Conservation (phyloP, 2,888 invertebrate genomes). For the Drosophila falleni region DNA sequence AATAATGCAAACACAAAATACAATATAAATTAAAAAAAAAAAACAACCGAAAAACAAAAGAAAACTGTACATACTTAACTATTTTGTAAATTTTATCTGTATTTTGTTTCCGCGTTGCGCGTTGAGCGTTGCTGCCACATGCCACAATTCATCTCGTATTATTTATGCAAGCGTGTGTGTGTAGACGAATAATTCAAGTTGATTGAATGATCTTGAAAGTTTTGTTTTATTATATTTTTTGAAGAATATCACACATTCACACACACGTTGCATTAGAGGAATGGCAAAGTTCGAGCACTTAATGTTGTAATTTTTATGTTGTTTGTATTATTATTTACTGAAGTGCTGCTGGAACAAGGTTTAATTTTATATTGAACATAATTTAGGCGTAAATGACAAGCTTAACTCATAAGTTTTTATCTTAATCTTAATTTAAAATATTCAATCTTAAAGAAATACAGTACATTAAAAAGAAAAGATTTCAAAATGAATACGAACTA, state of each 20-base stretch:
- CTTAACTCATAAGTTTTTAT: conserved; percentile 77
- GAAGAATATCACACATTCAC: conserved; percentile 33
- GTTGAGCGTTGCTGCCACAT: conserved; percentile 40
- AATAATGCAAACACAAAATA: conserved; percentile 18
- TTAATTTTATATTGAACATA: conserved; percentile 73
- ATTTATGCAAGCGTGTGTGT: conserved; percentile 27
- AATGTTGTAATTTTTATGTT: conserved; percentile 75
- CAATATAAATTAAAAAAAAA: conserved; percentile 31
- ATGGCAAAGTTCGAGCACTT: conserved; percentile 44
- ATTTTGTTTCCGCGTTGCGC: conserved; percentile 58
- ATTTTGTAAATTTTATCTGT: conserved; percentile 74
- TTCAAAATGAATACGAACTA: conserved; percentile 54
- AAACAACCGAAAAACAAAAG: conserved; percentile 20
- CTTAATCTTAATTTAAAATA: conserved; percentile 74
- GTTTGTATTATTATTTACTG: conserved; percentile 74
- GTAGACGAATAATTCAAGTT: conserved; percentile 35
- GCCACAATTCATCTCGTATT: conserved; percentile 67
- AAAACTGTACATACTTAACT: conserved; percentile 72
- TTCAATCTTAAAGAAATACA: conserved; percentile 61
- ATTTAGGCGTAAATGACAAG: conserved; percentile 80
- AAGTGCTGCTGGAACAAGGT: conserved; percentile 72
- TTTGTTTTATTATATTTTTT: conserved; percentile 26
- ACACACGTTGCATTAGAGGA: conserved; percentile 8
- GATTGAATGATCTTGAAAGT: conserved; percentile 8
- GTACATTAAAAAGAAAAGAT: conserved; percentile 52